Evolutionary conservation across 1,140 invertebrate genomes (phyloP).

Genomic region (Meloidogyne chitwoodi): DNA sequence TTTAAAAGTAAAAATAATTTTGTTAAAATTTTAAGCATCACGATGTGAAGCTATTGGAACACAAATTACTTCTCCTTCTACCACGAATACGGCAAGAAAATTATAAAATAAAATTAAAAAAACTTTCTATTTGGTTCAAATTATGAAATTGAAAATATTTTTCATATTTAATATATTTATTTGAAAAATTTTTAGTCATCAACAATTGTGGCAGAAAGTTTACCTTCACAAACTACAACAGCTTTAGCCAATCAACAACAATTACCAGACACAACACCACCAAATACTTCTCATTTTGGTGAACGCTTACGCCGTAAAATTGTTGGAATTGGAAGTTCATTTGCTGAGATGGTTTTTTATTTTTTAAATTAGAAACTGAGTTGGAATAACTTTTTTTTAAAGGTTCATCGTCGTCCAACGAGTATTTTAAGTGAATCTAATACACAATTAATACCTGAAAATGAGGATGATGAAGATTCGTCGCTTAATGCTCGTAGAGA

Average conservation of each 20-base stretch:
- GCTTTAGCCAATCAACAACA: background rate
- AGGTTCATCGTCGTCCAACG: background rate
- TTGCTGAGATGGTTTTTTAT: background rate
- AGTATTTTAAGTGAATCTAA: background rate
- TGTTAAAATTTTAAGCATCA: background rate
- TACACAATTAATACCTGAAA: background rate
- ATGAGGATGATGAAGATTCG: conserved; percentile 6
- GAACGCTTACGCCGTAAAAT: background rate
- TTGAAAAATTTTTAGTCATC: background rate
- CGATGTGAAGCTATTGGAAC: background rate
- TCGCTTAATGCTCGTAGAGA: background rate
- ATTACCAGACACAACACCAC: background rate
- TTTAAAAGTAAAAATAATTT: background rate
- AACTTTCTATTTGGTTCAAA: too few relatives aligned
- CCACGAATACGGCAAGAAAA: background rate
- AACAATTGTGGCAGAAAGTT: background rate
- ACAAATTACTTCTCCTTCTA: background rate
- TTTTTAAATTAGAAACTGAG: background rate
- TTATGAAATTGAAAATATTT: too few relatives aligned
- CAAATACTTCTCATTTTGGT: background rate
- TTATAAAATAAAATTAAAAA: too few relatives aligned
- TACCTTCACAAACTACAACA: background rate
- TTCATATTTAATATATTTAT: too few relatives aligned
- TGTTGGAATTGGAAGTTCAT: background rate
- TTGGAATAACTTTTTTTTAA: background rate